Evolutionary conservation across 2,113 vertebrate genomes (phyloP), one percentile per base, ranked within the genome.

Genomic region (Puffinus mauretanicus): DNA sequence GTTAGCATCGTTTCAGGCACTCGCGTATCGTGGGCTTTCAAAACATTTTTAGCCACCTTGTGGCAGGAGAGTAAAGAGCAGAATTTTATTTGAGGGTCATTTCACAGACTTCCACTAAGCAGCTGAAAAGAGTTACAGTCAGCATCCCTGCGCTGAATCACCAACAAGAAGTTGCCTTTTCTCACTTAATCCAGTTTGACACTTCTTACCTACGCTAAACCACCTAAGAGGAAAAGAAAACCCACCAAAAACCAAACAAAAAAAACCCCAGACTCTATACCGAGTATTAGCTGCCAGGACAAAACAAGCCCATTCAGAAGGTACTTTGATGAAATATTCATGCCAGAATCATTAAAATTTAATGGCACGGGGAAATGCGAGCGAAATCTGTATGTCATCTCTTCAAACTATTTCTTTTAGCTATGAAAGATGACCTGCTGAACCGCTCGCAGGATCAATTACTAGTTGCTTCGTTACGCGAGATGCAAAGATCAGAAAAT

Each of bases 31-130:
- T 18, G 42, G 66, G 76, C 40, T 82, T 94, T 34, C 58, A 62
- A 55, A 89, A 80, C 40, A 29, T 42, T 73, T 94, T 88, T 78
- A 94, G 98, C 97, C 97, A 97, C 97, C 97, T 98, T 97, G 98
- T 98, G 96, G 97, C 82, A 96, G 90, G 58, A 96, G 64, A 87
- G 86, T 92, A 96, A 93, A 98, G 94, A 97, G 90, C 97, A 98
- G 91, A 51, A 78, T 51, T 84, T 46, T 54, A 57, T 70, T 58
- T 47, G 32, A 87, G 71, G 80, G 72, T 75, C 69, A 71, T 64
- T 81, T 61, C 85, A 86, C 44, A 58, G 86, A n/a, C 75, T 85
- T 82, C 60, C 46, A 21, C 44, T 16, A 36, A 2, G 10, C 88
- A 86, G 67, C 90, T 80, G 82, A 67, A 60, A 64, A 30, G 18